Percentiles rank a stretch among this genome's conserved stretches.
Evolutionary conservation across 1,140 invertebrate genomes (phyloP).

Genomic region (Paracyclopina nana): DNA sequence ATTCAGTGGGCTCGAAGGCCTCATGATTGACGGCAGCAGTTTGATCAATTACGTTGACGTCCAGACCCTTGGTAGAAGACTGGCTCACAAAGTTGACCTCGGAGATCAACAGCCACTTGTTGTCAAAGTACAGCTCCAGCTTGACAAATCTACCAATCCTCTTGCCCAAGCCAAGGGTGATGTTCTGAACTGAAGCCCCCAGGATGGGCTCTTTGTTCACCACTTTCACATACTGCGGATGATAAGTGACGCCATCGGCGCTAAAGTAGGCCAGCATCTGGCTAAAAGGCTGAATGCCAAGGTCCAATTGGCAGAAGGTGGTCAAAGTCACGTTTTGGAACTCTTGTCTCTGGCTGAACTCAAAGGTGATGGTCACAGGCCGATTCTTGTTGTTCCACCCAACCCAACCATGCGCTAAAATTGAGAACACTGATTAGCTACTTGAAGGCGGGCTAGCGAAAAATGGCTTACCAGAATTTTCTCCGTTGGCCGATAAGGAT

Average conservation of each 20-base stretch:
- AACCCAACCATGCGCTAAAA: constrained; percentile 50
- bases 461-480: not conserved
- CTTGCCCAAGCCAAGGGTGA: constrained; percentile 44
- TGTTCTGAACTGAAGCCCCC: constrained; percentile 43
- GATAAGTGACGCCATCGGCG: not conserved
- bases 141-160: constrained; percentile 41
- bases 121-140: constrained; percentile 47
- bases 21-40: too few species aligned
- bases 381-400: constrained; percentile 46
- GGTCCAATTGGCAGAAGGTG: constrained; percentile 44
- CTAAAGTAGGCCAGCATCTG: constrained; percentile 7
- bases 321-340: constrained; percentile 47
- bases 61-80: too few species aligned
- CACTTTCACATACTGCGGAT: not conserved
- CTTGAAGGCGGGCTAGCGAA: not conserved
- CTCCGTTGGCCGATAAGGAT: constrained; percentile 1
- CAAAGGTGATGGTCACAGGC: constrained; percentile 37
- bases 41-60: too few species aligned
- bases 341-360: constrained; percentile 21
- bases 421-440: constrained; percentile 9
- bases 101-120: constrained; percentile 54
- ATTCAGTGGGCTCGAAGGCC: too few species aligned
- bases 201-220: not conserved
- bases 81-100: constrained; percentile 47
- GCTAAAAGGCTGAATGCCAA: constrained; percentile 13